A percentile compares a stretch with the other conserved stretches of the same genome.
Conservation (phyloP, 2,888 invertebrate genomes). For the Digitonthophagus gazella region DNA sequence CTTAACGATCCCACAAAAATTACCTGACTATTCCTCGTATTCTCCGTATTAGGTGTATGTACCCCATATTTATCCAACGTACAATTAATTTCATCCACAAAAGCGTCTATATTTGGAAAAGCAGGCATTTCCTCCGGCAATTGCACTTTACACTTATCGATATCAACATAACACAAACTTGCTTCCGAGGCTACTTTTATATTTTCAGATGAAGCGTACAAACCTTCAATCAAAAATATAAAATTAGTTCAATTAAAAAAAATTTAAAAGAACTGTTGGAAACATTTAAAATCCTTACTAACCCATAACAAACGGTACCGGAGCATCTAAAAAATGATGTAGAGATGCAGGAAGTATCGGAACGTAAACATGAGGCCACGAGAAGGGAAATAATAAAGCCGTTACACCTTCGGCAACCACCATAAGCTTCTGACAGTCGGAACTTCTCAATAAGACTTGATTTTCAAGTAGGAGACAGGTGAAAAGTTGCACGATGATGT, state of each 20-base stretch:
- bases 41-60: slow-evolving; percentile 47
- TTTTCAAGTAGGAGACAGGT: slow-evolving; percentile 95
- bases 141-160: slow-evolving; percentile 90
- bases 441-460: slow-evolving; percentile 90
- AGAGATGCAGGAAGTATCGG: slow-evolving; percentile 94
- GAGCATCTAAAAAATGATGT: slow-evolving; percentile 96
- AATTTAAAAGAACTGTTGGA: too few relatives aligned
- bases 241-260: neutral
- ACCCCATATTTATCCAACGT: slow-evolving; percentile 67
- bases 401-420: slow-evolving; percentile 93
- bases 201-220: slow-evolving; percentile 63
- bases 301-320: slow-evolving; percentile 99
- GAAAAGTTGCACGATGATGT: slow-evolving; percentile 88
- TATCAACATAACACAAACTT: slow-evolving; percentile 92
- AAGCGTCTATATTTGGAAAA: slow-evolving; percentile 87
- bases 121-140: slow-evolving; percentile 92
- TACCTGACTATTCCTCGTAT: slow-evolving; percentile 37
- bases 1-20: too few relatives aligned
- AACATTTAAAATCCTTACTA: slow-evolving; percentile 37
- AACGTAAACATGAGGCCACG: slow-evolving; percentile 99
- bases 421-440: slow-evolving; percentile 94
- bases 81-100: slow-evolving; percentile 80
- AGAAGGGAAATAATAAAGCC: slow-evolving; percentile 87
- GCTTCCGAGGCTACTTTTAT: slow-evolving; percentile 75
- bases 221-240: slow-evolving; percentile 47